A percentile compares a stretch with the other conserved stretches of the same genome.
phyloP scores from a whole-genome alignment of 2,113 vertebrate species.

The Amphiprion ocellaris region DNA sequence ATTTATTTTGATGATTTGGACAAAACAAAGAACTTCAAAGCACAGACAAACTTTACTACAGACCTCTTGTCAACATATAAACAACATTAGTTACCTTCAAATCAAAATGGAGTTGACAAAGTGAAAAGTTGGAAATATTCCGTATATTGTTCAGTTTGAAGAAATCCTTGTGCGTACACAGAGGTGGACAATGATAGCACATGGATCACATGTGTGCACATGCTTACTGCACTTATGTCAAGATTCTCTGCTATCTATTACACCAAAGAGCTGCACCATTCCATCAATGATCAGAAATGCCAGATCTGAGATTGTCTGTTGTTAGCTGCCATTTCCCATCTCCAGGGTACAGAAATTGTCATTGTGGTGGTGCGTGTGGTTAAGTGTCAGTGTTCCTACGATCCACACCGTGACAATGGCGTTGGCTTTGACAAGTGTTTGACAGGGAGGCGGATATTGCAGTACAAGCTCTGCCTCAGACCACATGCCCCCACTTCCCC shows the following conservation, averaged over 20 bases:
- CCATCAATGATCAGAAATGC: constrained; percentile 59
- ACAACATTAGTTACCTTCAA: too few relatives aligned
- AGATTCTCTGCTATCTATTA: neutral
- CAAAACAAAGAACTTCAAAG: too few relatives aligned
- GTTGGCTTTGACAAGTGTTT: constrained; percentile 76
- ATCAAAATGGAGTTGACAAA: too few relatives aligned
- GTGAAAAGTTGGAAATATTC: too few relatives aligned
- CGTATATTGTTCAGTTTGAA: too few relatives aligned
- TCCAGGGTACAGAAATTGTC: constrained; percentile 62
- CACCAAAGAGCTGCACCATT: constrained; percentile 11
- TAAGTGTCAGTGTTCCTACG: constrained; percentile 69
- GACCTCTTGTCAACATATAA: too few relatives aligned
- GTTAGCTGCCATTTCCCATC: constrained; percentile 38
- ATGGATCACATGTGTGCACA: neutral
- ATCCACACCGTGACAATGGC: constrained; percentile 85
- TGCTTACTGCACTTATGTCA: neutral
- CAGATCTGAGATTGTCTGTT: constrained; percentile 48
- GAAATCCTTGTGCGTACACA: too few relatives aligned
- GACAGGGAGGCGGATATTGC: constrained; percentile 57
- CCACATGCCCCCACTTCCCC: constrained; percentile 17
- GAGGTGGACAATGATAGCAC: neutral
- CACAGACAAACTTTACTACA: too few relatives aligned
- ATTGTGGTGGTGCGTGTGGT: constrained; percentile 37
- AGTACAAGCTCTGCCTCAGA: constrained; percentile 83
- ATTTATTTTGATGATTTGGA: too few relatives aligned